phyloP scores from a whole-genome alignment of 2,797 vertebrate species.

The Esox lucius region DNA sequence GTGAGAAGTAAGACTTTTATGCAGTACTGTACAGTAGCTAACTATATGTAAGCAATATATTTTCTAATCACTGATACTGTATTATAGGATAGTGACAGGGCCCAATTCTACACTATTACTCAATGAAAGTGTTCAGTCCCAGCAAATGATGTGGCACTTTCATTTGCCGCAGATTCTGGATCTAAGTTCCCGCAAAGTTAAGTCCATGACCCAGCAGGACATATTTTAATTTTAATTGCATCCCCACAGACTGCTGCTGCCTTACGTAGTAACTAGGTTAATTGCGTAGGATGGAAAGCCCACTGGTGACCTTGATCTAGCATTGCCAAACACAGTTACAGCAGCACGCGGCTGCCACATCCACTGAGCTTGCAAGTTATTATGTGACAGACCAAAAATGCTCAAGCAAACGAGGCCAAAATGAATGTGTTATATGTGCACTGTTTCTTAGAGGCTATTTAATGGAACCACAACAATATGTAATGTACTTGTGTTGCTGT shows the following conservation, averaged over 20 bases:
- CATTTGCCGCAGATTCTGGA: constrained; percentile 17
- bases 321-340: constrained; percentile 47
- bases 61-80: not conserved
- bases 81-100: not conserved
- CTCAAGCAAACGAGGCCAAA: not conserved
- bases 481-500: not conserved
- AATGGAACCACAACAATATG: too few species aligned
- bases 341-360: constrained; percentile 17
- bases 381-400: constrained; percentile 19
- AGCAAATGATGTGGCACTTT: constrained; percentile 16
- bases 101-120: not conserved
- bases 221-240: constrained; percentile 69
- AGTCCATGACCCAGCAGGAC: constrained; percentile 49
- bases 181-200: constrained; percentile 48
- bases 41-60: not conserved
- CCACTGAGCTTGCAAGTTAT: constrained; percentile 38
- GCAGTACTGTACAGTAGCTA: not conserved
- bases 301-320: constrained; percentile 59
- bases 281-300: constrained; percentile 63
- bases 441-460: not conserved
- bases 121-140: constrained; percentile 41
- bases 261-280: constrained; percentile 66
- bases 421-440: not conserved
- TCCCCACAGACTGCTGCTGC: constrained; percentile 69
- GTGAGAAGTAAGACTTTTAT: too few species aligned